Conservation (phyloP, 2,797 vertebrate species). For the Netta rufina region DNA sequence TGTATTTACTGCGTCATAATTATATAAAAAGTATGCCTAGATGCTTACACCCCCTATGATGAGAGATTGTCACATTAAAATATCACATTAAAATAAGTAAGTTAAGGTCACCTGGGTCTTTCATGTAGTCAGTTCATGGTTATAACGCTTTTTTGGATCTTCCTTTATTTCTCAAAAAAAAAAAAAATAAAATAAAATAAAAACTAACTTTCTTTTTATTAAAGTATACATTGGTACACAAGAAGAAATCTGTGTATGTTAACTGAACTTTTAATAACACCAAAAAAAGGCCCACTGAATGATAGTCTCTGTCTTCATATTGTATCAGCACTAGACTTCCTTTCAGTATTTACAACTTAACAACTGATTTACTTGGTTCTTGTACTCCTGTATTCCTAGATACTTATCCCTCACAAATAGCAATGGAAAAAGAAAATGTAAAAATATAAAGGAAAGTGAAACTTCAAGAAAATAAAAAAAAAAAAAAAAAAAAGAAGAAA, state of each 20-base stretch:
- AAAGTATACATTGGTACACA: background rate
- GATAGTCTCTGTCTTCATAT: background rate
- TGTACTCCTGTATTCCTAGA: background rate
- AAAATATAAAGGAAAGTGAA: background rate
- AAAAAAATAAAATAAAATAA: no score
- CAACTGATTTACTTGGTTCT: background rate
- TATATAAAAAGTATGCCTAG: background rate
- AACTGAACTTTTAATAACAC: background rate
- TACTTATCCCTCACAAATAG: accelerated
- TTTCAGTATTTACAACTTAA: background rate
- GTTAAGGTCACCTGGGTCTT: background rate
- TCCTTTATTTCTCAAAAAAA: background rate
- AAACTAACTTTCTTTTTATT: background rate
- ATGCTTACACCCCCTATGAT: background rate
- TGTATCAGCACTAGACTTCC: background rate
- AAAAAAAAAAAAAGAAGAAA: background rate
- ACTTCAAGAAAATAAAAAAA: accelerated
- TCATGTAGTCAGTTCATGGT: background rate
- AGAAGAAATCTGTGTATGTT: background rate
- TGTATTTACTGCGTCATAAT: background rate
- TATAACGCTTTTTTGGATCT: background rate
- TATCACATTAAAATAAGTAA: background rate
- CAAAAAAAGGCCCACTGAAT: background rate
- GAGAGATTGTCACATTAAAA: background rate
- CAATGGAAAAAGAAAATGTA: accelerated